Evolutionary conservation across 2,888 invertebrate genomes (phyloP), one percentile per base, ranked within the genome.

Genomic region (Strigamia maritima): DNA sequence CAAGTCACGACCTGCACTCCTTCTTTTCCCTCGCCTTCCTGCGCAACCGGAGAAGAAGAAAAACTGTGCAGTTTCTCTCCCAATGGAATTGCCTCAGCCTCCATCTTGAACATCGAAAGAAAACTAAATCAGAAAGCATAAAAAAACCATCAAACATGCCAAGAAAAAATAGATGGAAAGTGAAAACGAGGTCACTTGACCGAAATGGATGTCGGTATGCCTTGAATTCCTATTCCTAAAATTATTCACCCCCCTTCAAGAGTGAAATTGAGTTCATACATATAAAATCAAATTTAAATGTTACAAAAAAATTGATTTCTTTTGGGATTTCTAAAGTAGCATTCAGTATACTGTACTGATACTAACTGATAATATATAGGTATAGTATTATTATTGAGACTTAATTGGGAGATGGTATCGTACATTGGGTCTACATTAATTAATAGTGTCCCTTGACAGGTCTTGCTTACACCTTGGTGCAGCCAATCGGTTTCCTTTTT

Each of bases 71-170:
- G 70, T 26, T 70, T 70, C 70, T 26, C n/a, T 70, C 70, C 28
- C 70, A 28, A 70, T 28, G 70, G 70, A 70, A 70, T 70, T 70
- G 70, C 70, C 24, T 70, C 26, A 70, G 70, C 70, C 70, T 70
- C 70, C 70, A 70, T 70, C 70, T 70, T 70, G 70, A 70, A 70
- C 70, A 70, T 70, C 70, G 70, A 26, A 28, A 70, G 70, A 70
- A 70, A 70, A 70, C 70, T 70, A 70, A 70, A 70, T 70, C 70
- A 70, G 70, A 28, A 70, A 70, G 70, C 70, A 70, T 70, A 70
- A 70, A 70, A 70, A 70, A 70, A 26, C 70, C 70, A 70, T 70
- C 70, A 70, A 70, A 70, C 26, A 70, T 70, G 70, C 70, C 70
- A 70, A 28, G 70, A 70, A 70, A 65, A 70, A 70, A 70, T 70